Evolutionary conservation across 2,797 vertebrate genomes (phyloP).

Genomic region (Chiloscyllium punctatum): DNA sequence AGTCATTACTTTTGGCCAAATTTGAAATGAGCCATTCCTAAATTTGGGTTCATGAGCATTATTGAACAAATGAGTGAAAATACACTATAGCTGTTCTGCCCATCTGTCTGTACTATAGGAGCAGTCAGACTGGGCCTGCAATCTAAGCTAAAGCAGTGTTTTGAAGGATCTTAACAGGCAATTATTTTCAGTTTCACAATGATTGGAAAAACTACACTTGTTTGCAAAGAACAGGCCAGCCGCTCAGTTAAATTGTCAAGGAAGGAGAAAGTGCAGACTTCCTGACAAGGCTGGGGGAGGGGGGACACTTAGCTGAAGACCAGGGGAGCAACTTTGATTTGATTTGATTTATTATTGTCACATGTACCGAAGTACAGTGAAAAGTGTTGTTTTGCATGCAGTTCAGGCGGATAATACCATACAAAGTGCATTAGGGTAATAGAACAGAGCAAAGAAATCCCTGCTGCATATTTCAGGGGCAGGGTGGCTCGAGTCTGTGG

Average conservation of each 20-base stretch:
- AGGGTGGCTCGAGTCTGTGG: too few relatives aligned
- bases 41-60: not conserved
- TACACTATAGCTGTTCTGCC: not conserved
- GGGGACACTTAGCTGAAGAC: not conserved
- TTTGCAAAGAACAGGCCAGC: not conserved
- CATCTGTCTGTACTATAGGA: not conserved
- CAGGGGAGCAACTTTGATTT: not conserved
- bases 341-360: too few relatives aligned
- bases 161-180: not conserved
- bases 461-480: too few relatives aligned
- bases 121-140: not conserved
- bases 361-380: too few relatives aligned
- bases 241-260: not conserved
- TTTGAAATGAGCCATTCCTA: not conserved
- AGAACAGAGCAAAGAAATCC: too few relatives aligned
- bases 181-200: not conserved
- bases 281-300: not conserved
- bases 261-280: not conserved
- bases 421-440: too few relatives aligned
- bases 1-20: not conserved
- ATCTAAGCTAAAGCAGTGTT: not conserved
- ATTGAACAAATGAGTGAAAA: not conserved
- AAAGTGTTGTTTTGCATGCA: too few relatives aligned
- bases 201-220: not conserved
- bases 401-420: too few relatives aligned